Base-by-base conservation (phyloP, 2,888 invertebrate species). In the Pyrrhosoma nymphula region DNA sequence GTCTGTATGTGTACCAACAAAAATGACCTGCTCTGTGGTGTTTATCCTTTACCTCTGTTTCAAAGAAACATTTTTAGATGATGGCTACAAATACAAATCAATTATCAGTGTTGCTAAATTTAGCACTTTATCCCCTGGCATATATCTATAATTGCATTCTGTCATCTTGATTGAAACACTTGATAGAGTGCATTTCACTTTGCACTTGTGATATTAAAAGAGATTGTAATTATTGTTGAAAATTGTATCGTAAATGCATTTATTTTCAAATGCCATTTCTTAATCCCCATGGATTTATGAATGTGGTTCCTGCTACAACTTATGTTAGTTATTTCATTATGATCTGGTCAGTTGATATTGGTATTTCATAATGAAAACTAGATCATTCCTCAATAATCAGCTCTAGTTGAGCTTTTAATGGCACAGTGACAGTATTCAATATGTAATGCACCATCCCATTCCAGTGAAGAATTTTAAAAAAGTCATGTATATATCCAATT, bases 121-220 rank as follows among this genome's bases (percentile, higher is more conserved):
- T 8, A 69, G 55, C 93, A 93, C 63, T 69, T 93, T 75, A 26
- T 93, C 47, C 20, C 16, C n/a, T 69, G 93, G 93, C 93, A 69
- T 69, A 93, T 91, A 63, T 23, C 10, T 69, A 26, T 8, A 63
- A 91, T 69, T 75, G 93, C 93, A 93, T 93, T 35, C 69, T 93
- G 69, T 93, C 69, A 30, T 93, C 69, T 93, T 69, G 23, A 23
- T 47, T 12, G 69, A 47, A 69, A 93, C 47, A 93, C 6, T 47
- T 93, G 69, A 93, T 93, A 93, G 47, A 47, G 82, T 75, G 93
- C 93, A 69, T 75, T 69, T 69, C 93, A 39, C 93, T 69, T 75
- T 55, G 93, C 93, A 93, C 93, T 93, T 93, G 93, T 93, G 93
- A 93, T 93, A 93, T 69, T 93, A 6, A 69, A 39, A 63, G 69